Percentiles rank a stretch among this genome's conserved stretches.
Conservation (phyloP, 2,888 invertebrate genomes). For the Anaspis maculata region DNA sequence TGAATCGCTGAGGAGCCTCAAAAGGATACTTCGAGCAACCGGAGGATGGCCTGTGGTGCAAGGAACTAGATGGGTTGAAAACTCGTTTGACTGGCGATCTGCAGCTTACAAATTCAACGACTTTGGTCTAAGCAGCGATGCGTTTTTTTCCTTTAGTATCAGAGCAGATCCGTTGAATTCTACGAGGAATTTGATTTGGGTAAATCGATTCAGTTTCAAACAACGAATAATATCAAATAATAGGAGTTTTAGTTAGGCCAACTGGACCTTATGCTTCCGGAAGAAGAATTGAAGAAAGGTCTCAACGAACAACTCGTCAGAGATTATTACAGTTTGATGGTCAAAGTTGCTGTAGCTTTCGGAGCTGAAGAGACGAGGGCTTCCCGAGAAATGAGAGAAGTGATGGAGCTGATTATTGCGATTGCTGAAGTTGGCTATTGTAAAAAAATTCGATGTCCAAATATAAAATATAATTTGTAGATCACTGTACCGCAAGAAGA, state of each 20-base stretch:
- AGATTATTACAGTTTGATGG: not conserved
- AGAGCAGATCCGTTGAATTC: not conserved
- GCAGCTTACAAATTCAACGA: not conserved
- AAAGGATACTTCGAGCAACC: slow-evolving; percentile 41
- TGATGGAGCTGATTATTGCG: not conserved
- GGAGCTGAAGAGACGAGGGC: not conserved
- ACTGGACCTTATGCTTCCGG: not conserved
- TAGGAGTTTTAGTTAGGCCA: not conserved
- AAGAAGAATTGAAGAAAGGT: not conserved
- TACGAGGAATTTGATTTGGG: no score
- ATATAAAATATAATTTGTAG: slow-evolving; percentile 1
- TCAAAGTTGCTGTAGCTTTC: not conserved
- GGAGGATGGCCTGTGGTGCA: slow-evolving; percentile 87
- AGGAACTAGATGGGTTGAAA: slow-evolving; percentile 60
- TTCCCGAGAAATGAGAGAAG: not conserved
- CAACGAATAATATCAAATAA: no score
- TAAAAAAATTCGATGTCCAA: no score
- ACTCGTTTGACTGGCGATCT: slow-evolving; percentile 41
- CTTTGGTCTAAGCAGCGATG: not conserved
- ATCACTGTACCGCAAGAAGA: slow-evolving; percentile 7
- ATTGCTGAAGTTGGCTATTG: not conserved
- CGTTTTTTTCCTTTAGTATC: not conserved
- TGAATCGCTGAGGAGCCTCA: slow-evolving; percentile 3
- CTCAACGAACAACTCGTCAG: not conserved
- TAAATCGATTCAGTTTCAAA: no score